These are phyloP conservation scores for zebrafish (Danio rerio) DNA, from an alignment of 2,113 vertebrate species.

Conservation along the genomic window GRCz12tu NC_133190.1:34864501-34865000, in stretches of 20 bases:
- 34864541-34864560: no score
- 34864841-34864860: constrained; percentile 8
- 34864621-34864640: no score
- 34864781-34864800: neutral
- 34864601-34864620: no score
- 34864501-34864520: no score
- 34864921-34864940: constrained; percentile 98
- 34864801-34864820: neutral
- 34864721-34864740: neutral
- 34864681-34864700: neutral
- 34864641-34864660: neutral
- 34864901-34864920: constrained; percentile 78
- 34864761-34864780: neutral
- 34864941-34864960: constrained; percentile 98
- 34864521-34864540: no score
- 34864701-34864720: neutral
- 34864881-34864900: neutral
- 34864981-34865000: constrained; percentile 90
- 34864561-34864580: no score
- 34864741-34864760: neutral
- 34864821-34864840: constrained; percentile 5
- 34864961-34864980: constrained; percentile 94
- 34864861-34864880: neutral
- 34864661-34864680: neutral
- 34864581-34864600: no score